phyloP scores from a whole-genome alignment of 2,888 invertebrate species.

The Tetheella fluctuosa region DNA sequence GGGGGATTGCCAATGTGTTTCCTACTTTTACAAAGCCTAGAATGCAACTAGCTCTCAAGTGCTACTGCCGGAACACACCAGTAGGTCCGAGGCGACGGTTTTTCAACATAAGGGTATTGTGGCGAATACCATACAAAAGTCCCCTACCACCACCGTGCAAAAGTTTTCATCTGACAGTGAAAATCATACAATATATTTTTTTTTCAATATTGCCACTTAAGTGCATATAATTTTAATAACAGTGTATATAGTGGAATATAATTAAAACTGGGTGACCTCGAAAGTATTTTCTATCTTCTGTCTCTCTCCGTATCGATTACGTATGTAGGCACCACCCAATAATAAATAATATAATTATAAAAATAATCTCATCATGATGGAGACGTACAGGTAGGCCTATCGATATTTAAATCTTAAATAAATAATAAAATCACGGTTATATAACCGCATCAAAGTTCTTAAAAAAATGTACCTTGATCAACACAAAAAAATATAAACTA shows the following conservation, averaged over 20 bases:
- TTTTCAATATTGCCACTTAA: too few relatives aligned
- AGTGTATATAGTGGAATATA: slow-evolving; percentile 23
- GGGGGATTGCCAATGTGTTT: too few relatives aligned
- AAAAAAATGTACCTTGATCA: not conserved
- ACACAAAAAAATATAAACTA: not conserved
- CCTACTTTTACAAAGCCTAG: too few relatives aligned
- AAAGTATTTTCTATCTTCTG: slow-evolving; percentile 42
- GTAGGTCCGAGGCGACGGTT: too few relatives aligned
- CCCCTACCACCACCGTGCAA: too few relatives aligned
- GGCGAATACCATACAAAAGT: too few relatives aligned
- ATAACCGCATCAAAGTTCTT: not conserved
- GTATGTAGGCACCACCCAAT: not conserved
- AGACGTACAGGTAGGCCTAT: not conserved
- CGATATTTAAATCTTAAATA: not conserved
- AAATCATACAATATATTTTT: too few relatives aligned
- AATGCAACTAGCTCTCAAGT: too few relatives aligned
- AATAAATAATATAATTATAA: not conserved
- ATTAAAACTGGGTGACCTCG: slow-evolving; percentile 49
- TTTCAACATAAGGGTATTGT: too few relatives aligned
- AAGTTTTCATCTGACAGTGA: too few relatives aligned
- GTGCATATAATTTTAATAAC: too few relatives aligned
- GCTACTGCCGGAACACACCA: too few relatives aligned
- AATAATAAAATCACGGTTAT: not conserved
- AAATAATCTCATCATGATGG: not conserved
- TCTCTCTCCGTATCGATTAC: not conserved